Evolutionary conservation across 2,888 invertebrate genomes (phyloP), one percentile per base, ranked within the genome.

Genomic region (Ommatoiulus sabulosus): DNA sequence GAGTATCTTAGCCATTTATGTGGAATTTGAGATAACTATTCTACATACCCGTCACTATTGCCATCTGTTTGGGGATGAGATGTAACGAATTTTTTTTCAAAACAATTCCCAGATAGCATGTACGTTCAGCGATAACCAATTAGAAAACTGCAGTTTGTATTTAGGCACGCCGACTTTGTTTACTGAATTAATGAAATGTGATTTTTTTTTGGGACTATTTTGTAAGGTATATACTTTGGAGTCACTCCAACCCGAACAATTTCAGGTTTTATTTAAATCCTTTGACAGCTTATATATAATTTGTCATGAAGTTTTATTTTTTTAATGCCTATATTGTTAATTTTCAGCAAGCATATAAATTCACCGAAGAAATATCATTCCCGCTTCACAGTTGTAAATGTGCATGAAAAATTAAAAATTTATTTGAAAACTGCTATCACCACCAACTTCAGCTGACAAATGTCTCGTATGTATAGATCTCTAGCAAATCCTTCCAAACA

Each of bases 111-210:
- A 20, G n/a, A 63, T 63, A 52, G 15, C 52, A 17, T 52, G 4
- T 44, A 24, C 2, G 44, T n/a, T 0, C 17, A 44, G 44, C n/a
- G 17, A 85, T 6, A 85, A 35, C 35, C 17, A 44, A 85, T 85
- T 44, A 85, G 44, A 8, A 35, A 35, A 35, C 17, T 44, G 43
- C 44, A 44, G 85, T 17, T 35, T 17, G 35, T 35, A 44, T 85
- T 85, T 85, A 44, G 35, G 44, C 44, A 85, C n/a, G 44, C n/a
- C n/a, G 10, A 15, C 85, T n/a, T 44, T 85, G 43, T 44, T 84
- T 85, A 35, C 85, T 85, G 85, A 20, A 24, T 85, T n/a, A 85
- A 85, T 44, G 85, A 4, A 46, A 86, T 86, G 86, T 20, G 48
- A n/a, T n/a, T 86, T n/a, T 86, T 86, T 46, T 86, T 86, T 35